phyloP scores from a whole-genome alignment of 2,113 vertebrate species.

The Epinephelus moara region DNA sequence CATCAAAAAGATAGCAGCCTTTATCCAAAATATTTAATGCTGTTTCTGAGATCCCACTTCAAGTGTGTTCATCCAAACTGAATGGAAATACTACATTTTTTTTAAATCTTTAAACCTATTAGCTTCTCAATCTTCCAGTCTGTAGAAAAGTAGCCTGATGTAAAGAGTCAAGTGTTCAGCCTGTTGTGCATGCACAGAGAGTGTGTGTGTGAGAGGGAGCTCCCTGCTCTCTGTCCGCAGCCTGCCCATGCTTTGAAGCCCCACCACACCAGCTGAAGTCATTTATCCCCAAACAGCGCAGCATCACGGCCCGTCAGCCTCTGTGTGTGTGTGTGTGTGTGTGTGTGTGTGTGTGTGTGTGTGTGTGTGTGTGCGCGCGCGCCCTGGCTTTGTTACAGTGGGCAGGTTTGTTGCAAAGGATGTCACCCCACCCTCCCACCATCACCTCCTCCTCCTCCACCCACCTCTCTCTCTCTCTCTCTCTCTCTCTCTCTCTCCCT shows the following conservation, averaged over 20 bases:
- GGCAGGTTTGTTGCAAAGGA: constrained; percentile 60
- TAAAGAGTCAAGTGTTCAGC: constrained; percentile 11
- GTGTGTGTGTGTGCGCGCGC: constrained; percentile 30
- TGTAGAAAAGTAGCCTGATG: neutral
- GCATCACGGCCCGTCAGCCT: constrained; percentile 61
- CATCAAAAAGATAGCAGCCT: neutral
- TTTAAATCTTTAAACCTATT: neutral
- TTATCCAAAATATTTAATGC: neutral
- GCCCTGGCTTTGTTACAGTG: constrained; percentile 41
- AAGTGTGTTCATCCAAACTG: neutral
- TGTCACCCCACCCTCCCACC: constrained; percentile 55
- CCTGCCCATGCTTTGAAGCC: constrained; percentile 37
- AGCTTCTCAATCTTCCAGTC: neutral
- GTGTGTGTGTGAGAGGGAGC: neutral
- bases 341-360: neutral
- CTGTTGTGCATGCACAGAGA: constrained; percentile 29
- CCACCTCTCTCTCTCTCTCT: constrained; percentile 10
- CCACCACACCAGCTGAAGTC: constrained; percentile 15
- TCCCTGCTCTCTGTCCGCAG: constrained; percentile 33
- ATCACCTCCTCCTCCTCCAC: constrained; percentile 28
- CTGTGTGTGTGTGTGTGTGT: constrained; percentile 10
- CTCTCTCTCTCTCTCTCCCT: neutral
- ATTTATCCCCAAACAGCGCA: constrained; percentile 52
- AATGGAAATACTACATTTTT: neutral
- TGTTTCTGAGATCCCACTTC: neutral